Base-by-base conservation (phyloP, 2,888 invertebrate species). In the Clepsis dumicolana region DNA sequence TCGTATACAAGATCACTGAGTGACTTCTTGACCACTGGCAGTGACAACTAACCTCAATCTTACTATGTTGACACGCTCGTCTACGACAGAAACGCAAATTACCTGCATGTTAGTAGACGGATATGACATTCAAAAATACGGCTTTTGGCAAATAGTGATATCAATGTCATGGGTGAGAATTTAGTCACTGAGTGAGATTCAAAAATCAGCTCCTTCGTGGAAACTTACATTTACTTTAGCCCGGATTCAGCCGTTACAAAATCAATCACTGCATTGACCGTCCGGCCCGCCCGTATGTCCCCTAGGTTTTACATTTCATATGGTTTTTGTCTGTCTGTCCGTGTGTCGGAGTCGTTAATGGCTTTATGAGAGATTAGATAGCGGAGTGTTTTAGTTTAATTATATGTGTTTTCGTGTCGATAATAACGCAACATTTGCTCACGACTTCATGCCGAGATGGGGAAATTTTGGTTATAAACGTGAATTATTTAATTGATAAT, bases 311-410 rank as follows among this genome's bases (percentile, higher is more conserved):
- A 79, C 80, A 83, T 85, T 88, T 86, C 81, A 83, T 79, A 78
- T 77, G 77, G 80, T 79, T 80, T 80, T 82, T 85, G 80, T 80
- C 84, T 82, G 77, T 80, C 82, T 85, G 78, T 84, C 85, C 88
- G 89, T 91, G 90, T 91, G 85, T 86, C 75, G 76, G 79, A 78
- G 78, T 83, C 83, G 90, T 90, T 93, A 93, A 93, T 93, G 93
- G 91, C 83, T 91, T 91, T 90, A 76, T 74, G 44, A 73, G 59
- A 85, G 93, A 93, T 93, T 80, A 93, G 93, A 93, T 92, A 90
- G 79, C 74, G 52, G 52, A 35, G 84, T 91, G 90, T 92, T 91
- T 90, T 89, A 86, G 85, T 91, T 89, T 91, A 91, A 91, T 91
- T 91, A 90, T 87, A 88, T 81, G 77, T 84, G 84, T 84, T 83